phyloP scores from a whole-genome alignment of 2,888 invertebrate genomes.

The Sialis fuliginosa region DNA sequence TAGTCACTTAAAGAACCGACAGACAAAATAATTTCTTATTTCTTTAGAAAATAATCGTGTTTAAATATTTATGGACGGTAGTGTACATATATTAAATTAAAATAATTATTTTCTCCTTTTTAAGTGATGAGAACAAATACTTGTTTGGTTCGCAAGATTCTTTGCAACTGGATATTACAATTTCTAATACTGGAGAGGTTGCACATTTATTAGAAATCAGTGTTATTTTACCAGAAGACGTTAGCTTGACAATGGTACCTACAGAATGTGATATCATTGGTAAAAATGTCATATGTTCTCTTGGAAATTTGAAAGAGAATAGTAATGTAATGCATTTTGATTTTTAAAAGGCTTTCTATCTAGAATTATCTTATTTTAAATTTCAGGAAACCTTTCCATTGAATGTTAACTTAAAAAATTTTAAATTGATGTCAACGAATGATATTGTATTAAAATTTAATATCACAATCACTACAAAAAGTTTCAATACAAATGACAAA shows the following conservation, averaged over 20 bases:
- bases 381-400: constrained; percentile 15
- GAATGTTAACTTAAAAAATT: constrained; percentile 18
- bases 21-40: too few relatives aligned
- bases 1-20: too few relatives aligned
- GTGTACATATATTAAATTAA: background rate
- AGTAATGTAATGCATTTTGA: background rate
- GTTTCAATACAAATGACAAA: constrained; percentile 16
- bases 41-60: too few relatives aligned
- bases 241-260: constrained; percentile 22
- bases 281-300: background rate
- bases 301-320: background rate
- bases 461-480: constrained; percentile 20
- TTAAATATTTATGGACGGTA: too few relatives aligned
- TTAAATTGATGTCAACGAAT: constrained; percentile 11
- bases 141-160: constrained; percentile 19
- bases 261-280: constrained; percentile 8
- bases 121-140: background rate
- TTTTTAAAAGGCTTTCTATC: background rate
- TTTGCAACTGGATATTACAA: constrained; percentile 16
- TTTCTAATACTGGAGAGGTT: constrained; percentile 27
- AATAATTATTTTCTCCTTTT: background rate
- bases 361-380: background rate
- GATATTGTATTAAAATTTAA: constrained; percentile 14
- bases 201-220: constrained; percentile 29
- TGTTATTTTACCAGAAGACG: constrained; percentile 24